phyloP scores from a whole-genome alignment of 2,888 invertebrate species.

The Agrotis exclamationis region DNA sequence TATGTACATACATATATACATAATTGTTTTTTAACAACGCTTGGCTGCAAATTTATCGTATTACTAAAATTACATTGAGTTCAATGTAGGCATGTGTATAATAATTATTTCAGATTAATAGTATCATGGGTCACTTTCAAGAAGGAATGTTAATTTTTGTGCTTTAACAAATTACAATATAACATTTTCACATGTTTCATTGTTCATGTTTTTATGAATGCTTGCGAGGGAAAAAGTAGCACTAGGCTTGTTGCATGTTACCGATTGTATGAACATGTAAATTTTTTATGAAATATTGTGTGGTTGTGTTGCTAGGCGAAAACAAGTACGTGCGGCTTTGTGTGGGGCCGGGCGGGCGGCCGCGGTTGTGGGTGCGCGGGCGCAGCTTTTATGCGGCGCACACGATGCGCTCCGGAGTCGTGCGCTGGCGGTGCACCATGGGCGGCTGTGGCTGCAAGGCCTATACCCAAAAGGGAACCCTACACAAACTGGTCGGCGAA shows the following conservation, averaged over 20 bases:
- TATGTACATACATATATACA: constrained; percentile 8
- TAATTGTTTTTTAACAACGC: constrained; percentile 16
- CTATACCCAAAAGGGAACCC: constrained; percentile 86
- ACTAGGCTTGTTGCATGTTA: constrained; percentile 59
- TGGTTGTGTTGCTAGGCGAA: constrained; percentile 77
- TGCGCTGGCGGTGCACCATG: constrained; percentile 89
- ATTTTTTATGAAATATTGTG: constrained; percentile 45
- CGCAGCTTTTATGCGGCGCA: constrained; percentile 89
- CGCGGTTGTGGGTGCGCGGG: constrained; percentile 87
- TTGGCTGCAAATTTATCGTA: constrained; percentile 24
- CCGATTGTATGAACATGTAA: constrained; percentile 15
- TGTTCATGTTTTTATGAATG: constrained; percentile 48
- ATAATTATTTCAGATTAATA: constrained; percentile 21
- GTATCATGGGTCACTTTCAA: constrained; percentile 23
- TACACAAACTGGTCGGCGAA: constrained; percentile 87
- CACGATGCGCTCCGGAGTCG: constrained; percentile 88
- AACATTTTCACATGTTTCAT: constrained; percentile 48
- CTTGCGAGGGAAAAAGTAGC: constrained; percentile 46
- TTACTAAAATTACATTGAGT: constrained; percentile 13
- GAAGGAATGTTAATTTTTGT: constrained; percentile 36
- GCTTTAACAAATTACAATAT: constrained; percentile 48
- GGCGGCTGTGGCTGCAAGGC: constrained; percentile 89
- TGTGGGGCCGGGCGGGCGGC: constrained; percentile 87
- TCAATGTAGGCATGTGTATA: constrained; percentile 1
- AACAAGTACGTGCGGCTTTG: constrained; percentile 82